Percentiles rank a stretch among this genome's conserved stretches.
phyloP scores from a whole-genome alignment of 2,888 invertebrate genomes.

The Dolomedes plantarius region DNA sequence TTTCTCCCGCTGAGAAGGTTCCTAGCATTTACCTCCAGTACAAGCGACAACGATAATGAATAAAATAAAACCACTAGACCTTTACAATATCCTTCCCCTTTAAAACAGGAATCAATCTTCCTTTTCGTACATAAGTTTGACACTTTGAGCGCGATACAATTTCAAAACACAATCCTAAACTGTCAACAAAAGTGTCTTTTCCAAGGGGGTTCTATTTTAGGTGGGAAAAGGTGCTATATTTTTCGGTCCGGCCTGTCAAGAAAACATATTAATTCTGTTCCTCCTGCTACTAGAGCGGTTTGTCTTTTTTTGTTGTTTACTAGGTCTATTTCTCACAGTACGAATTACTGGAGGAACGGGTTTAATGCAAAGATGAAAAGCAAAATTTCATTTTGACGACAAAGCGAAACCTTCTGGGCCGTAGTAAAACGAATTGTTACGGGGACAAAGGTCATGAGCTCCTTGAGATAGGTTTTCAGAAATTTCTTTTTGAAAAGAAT shows the following conservation, averaged over 20 bases:
- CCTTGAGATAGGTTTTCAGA: no score
- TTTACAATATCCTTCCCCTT: slow-evolving; percentile 49
- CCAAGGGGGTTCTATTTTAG: slow-evolving; percentile 42
- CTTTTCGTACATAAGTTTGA: slow-evolving; percentile 45
- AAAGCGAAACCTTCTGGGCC: no score
- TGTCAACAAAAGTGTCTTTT: slow-evolving; percentile 48
- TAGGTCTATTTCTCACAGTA: neutral
- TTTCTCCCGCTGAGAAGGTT: neutral
- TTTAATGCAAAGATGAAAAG: neutral
- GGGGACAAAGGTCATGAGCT: no score
- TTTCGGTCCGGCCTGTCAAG: slow-evolving; percentile 6
- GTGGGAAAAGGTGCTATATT: slow-evolving; percentile 20
- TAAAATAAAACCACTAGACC: slow-evolving; percentile 45
- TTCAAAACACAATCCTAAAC: slow-evolving; percentile 41
- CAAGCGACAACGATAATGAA: slow-evolving; percentile 33
- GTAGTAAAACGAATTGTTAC: no score
- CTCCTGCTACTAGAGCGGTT: neutral
- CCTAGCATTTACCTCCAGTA: neutral
- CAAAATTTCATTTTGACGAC: no score
- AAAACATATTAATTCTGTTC: neutral
- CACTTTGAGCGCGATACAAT: slow-evolving; percentile 58
- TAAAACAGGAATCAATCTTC: slow-evolving; percentile 59
- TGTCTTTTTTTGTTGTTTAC: neutral
- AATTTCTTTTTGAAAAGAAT: no score
- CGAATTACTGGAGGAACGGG: neutral